Evolutionary conservation across 2,888 invertebrate genomes (phyloP), one percentile per base, ranked within the genome.

Genomic region (Sipha maydis): DNA sequence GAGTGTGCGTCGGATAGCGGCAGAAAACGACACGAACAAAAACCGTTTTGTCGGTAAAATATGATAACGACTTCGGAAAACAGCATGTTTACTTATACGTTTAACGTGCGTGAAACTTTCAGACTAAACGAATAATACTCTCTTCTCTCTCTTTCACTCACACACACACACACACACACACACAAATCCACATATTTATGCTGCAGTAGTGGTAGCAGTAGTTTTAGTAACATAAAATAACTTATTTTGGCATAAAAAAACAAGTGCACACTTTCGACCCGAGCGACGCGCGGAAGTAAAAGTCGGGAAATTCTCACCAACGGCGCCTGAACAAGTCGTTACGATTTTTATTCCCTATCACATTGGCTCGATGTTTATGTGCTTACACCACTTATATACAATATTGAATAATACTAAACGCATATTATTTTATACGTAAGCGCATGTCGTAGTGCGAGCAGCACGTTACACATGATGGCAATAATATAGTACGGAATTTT

Each of bases 21-120:
- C 25, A 7, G 56, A 34, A 79, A 19, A 78, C 69, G 61, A 38
- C 34, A 61, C 61, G 56, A 61, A 31, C 61, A 38, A 80, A 80
- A 38, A 31, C n/a, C 21, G 54, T 80, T 78, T 61, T 38, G 80
- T 61, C 61, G 34, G 34, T 67, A 67, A 80, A 80, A 61, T 80
- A 80, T n/a, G 38, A 80, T 80, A 80, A 80, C 61, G 80, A 67
- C 80, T 80, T 19, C n/a, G 61, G 31, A 80, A 80, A 67, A 79
- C 38, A 80, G 38, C 38, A 38, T 80, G n/a, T 80, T 34, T 67
- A 67, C 38, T 80, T 67, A 61, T 61, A 80, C 61, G 25, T 79
- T 79, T 38, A 79, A 79, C 38, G 38, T n/a, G 25, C 25, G 25
- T 25, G 61, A 38, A 80, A 80, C 80, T 80, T 80, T 80, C 25